Base-by-base conservation (phyloP, 2,797 vertebrate species). In the Takifugu ocellatus region DNA sequence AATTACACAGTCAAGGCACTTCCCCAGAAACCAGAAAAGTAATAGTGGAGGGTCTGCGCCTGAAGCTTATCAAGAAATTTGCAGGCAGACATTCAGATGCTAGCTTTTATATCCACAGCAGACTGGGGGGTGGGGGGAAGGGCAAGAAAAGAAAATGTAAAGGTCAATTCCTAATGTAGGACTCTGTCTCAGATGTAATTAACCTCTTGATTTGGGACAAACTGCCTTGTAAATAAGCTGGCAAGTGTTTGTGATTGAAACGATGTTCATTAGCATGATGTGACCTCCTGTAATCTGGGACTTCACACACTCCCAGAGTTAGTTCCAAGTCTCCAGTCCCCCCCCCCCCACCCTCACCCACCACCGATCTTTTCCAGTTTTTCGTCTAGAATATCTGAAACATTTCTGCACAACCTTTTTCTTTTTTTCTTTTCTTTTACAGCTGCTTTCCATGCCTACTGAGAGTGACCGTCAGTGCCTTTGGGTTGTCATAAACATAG, bases 1-100 rank as follows among this genome's bases (percentile, higher is more conserved):
- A 97, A 98, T 98, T 98, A 98, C 92, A 91, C 89, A 91, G 93
- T 84, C 93, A 91, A 21, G 90, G 92, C 83, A 93, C 93, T 97
- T 93, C 93, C 86, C 90, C 84, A 75, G 79, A 88, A 89, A 81
- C 76, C 68, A 81, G 65, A 72, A 48, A 90, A 93, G 92, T 94
- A 94, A 95, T 94, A 90, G 93, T 89, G 92, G 86, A 72, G 79
- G 92, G 92, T 93, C 92, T 92, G 91, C 78, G 96, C 95, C 96
- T 92, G 91, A 87, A 97, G 96, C 95, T 94, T 89, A 94, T 90
- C 93, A 78, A 93, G 90, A 91, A 94, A 93, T 90, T 92, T 83
- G 90, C 89, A 93, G 91, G 89, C 91, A 92, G 78, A 91, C 92
- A 91, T 94, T 93, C 91, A 93, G 89, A 83, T 79, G 15, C 88